These are phyloP conservation scores for Bergia sp. DNA, from an alignment of 92 coral and sea anemone species.

Conservation along the genomic window DNA sequence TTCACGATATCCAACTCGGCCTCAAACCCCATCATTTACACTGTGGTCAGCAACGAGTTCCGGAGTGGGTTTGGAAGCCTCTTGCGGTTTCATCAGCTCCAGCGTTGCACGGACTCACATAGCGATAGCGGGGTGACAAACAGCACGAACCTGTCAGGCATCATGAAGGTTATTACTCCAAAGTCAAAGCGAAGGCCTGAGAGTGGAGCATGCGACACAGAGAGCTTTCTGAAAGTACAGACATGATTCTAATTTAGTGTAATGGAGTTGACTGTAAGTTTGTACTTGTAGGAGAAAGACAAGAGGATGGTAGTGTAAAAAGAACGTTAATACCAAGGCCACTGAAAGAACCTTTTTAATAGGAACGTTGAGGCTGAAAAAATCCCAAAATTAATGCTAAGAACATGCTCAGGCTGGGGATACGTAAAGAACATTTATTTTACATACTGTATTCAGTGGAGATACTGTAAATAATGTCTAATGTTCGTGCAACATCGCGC, in stretches of 20 bases:
- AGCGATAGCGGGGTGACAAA: conserved; percentile 25
- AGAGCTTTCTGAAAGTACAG: not conserved
- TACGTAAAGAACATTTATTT: too few species aligned
- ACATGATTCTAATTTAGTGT: not conserved
- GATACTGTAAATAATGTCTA: too few species aligned
- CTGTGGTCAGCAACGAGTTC: conserved; percentile 40
- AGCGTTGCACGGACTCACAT: conserved; percentile 12
- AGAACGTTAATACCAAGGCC: too few species aligned
- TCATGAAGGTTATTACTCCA: conserved; percentile 18
- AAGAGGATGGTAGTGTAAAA: too few species aligned
- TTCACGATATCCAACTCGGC: conserved; percentile 41
- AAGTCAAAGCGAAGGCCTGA: conserved; percentile 16
- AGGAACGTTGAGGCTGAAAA: too few species aligned
- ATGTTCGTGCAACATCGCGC: too few species aligned
- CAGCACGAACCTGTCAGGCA: conserved; percentile 4
- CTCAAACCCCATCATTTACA: conserved; percentile 34
- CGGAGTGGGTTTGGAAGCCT: conserved; percentile 27
- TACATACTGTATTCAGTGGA: too few species aligned
- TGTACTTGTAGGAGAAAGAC: not conserved
- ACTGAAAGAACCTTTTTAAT: too few species aligned
- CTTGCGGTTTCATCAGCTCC: not conserved
- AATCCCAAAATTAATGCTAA: too few species aligned
- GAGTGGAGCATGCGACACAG: not conserved
- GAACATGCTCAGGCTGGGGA: too few species aligned
- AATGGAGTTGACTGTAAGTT: not conserved